Evolutionary conservation across 2,797 vertebrate species (phyloP).

Genomic region (Microtus obscurus): DNA sequence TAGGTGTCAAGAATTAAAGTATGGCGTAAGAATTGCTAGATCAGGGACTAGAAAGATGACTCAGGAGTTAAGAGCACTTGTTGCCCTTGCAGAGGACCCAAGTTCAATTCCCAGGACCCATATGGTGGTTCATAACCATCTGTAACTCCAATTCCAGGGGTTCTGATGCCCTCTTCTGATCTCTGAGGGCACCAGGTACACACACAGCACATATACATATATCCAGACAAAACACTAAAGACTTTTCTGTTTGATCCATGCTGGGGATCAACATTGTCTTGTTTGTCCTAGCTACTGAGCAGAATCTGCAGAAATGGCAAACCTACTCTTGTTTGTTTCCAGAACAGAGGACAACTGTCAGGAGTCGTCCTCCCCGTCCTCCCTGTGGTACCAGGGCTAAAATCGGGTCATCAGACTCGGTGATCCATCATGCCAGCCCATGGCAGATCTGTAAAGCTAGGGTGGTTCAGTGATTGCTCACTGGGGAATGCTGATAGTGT

Average conservation of each 20-base stretch:
- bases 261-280: too few relatives aligned
- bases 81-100: neutral
- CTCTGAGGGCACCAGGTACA: neutral
- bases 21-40: neutral
- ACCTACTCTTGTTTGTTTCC: neutral
- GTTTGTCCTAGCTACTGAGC: too few relatives aligned
- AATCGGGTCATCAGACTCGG: neutral
- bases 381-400: neutral
- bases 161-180: neutral
- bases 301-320: neutral
- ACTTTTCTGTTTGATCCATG: neutral
- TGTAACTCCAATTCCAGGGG: neutral
- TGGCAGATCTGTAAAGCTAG: neutral
- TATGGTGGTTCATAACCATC: neutral
- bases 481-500: neutral
- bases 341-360: neutral
- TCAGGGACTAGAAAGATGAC: neutral
- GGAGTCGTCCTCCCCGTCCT: neutral
- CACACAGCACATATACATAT: neutral
- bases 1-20: conserved; percentile 21
- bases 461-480: neutral
- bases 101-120: neutral
- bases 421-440: neutral
- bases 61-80: neutral
- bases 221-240: neutral